Base-by-base conservation (phyloP, 2,888 invertebrate genomes). In the Drosophila recens region DNA sequence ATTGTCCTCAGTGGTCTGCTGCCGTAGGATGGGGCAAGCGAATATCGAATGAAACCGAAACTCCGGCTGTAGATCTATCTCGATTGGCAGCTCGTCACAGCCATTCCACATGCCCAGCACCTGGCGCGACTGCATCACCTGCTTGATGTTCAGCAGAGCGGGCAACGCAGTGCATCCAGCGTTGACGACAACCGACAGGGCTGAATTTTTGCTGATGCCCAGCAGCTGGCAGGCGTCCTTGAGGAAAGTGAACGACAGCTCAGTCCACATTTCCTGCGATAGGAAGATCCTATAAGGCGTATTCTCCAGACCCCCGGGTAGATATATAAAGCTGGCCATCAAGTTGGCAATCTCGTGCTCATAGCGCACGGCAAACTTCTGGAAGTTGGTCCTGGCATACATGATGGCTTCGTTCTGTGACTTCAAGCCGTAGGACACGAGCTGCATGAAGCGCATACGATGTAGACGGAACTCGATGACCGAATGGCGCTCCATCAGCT, bases 21-120 rank as follows among this genome's bases (percentile, higher is more conserved):
- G 99, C 62, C 99, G 95, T 71, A 99, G 94, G 90, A 99, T 99
- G 9, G 99, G 99, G 92, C 99, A 99, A 23, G 99, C 98, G 94
- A 99, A 99, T 91, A 99, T 97, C 6, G 99, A 99, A 94, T 99
- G 99, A 92, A 98, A 98, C 79, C 97, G 96, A 90, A 96, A 97
- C 77, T 98, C 97, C 63, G 95, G 94, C 42, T 98, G 98, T 77
- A 98, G 94, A 90, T 99, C 98, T 68, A 99, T 97, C 93, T 99
- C 98, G 92, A 99, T 98, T 4, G 99, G 99, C 90, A 99, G 94
- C 94, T 99, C 99, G 92, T 99, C 99, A 90, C 96, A 96, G 90
- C 97, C 97, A 87, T 96, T 97, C 98, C 99, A 99, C 86, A 99
- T 98, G 59, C 97, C 97, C 57, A 97, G 95, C 49, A 98, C 98